Percentiles rank a stretch among this genome's conserved stretches.
Conservation (phyloP, 2,113 vertebrate species). For the Oostethus manadensis region DNA sequence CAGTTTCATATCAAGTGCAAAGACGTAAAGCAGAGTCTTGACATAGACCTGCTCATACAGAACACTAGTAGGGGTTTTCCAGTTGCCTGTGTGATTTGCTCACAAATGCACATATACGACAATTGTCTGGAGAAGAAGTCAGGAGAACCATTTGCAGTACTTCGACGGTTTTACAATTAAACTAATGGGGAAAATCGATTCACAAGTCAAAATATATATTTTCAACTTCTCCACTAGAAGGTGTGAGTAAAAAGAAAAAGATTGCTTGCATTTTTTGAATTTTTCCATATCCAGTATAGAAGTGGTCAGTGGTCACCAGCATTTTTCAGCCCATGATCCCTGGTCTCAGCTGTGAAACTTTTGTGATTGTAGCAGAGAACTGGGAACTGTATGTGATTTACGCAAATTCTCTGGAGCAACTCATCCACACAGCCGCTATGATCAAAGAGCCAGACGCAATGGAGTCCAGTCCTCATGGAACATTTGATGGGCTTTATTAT, state of each 20-base stretch:
- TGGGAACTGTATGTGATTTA: too few relatives aligned
- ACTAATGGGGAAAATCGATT: slow-evolving; percentile 57
- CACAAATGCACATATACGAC: slow-evolving; percentile 27
- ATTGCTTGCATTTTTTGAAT: not conserved
- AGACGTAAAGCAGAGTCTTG: slow-evolving; percentile 29
- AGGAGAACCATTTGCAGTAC: slow-evolving; percentile 53
- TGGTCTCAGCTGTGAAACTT: too few relatives aligned
- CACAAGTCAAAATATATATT: slow-evolving; percentile 39
- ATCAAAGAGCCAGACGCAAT: too few relatives aligned
- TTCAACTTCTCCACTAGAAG: slow-evolving; percentile 41
- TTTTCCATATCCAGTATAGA: not conserved
- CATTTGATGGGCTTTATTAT: too few relatives aligned
- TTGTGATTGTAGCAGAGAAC: too few relatives aligned
- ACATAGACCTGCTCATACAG: slow-evolving; percentile 20
- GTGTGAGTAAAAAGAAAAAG: slow-evolving; percentile 35
- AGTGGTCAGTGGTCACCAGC: too few relatives aligned
- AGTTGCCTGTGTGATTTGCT: slow-evolving; percentile 25
- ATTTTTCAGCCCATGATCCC: too few relatives aligned
- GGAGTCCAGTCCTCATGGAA: too few relatives aligned
- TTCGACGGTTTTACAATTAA: slow-evolving; percentile 59
- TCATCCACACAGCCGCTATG: too few relatives aligned
- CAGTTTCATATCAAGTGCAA: slow-evolving; percentile 47
- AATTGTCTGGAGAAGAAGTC: slow-evolving; percentile 42
- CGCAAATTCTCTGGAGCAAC: too few relatives aligned
- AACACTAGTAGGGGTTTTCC: slow-evolving; percentile 9